Evolutionary conservation across 2,888 invertebrate genomes (phyloP).

Genomic region (Sepioteuthis lessoniana): DNA sequence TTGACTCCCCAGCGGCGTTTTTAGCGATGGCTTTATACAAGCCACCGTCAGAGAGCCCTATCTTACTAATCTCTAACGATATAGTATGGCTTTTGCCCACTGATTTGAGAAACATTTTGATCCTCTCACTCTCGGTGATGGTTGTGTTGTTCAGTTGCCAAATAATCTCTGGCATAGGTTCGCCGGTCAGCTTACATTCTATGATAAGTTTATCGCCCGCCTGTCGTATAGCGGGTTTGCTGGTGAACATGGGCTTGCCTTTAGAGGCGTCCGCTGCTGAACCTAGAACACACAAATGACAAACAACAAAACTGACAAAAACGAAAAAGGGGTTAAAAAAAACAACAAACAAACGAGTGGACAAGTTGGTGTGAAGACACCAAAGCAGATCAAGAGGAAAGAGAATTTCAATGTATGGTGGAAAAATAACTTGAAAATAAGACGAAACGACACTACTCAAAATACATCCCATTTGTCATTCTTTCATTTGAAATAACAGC

Average conservation of each 20-base stretch:
- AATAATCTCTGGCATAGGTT: slow-evolving; percentile 86
- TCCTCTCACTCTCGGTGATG: slow-evolving; percentile 86
- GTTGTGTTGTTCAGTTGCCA: slow-evolving; percentile 94
- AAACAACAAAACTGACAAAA: slow-evolving; percentile 16
- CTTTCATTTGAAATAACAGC: no score
- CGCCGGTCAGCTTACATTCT: slow-evolving; percentile 70
- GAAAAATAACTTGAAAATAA: no score
- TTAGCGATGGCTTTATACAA: slow-evolving; percentile 94
- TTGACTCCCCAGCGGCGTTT: slow-evolving; percentile 93
- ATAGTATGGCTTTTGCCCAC: slow-evolving; percentile 83
- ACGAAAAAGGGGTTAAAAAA: background rate
- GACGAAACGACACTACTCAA: background rate
- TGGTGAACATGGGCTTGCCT: slow-evolving; percentile 87
- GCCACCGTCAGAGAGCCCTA: slow-evolving; percentile 85
- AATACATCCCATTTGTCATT: background rate
- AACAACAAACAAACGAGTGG: no score
- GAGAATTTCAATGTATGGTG: no score
- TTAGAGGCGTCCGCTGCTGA: slow-evolving; percentile 49
- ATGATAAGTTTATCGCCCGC: slow-evolving; percentile 86
- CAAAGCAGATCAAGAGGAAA: background rate
- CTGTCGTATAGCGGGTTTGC: slow-evolving; percentile 98
- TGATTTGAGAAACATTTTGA: slow-evolving; percentile 74
- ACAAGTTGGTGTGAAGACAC: background rate
- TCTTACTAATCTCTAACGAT: slow-evolving; percentile 88
- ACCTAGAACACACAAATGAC: slow-evolving; percentile 52